phyloP scores from a whole-genome alignment of 2,888 invertebrate genomes.

The Epinotia bilunana region DNA sequence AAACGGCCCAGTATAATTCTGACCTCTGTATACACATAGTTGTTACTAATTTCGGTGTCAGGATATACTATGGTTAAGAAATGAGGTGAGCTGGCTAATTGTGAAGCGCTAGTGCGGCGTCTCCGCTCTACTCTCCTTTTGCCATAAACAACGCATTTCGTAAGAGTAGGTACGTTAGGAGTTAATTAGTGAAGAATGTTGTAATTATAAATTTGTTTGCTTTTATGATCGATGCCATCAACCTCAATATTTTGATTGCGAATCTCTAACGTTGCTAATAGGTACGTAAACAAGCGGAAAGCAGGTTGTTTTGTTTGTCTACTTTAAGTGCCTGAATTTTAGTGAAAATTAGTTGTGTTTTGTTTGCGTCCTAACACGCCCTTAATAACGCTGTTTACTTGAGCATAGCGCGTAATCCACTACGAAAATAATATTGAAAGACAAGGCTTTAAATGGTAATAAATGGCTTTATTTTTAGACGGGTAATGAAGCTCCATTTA shows the following conservation, averaged over 20 bases:
- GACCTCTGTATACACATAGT: neutral
- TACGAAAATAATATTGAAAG: neutral
- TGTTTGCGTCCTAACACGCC: neutral
- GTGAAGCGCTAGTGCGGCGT: constrained; percentile 15
- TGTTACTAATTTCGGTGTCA: neutral
- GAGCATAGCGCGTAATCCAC: neutral
- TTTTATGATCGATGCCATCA: constrained; percentile 2
- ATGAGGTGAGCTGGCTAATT: neutral
- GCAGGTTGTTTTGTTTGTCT: neutral
- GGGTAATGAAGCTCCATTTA: neutral
- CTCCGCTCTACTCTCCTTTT: constrained; percentile 43
- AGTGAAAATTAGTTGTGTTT: neutral
- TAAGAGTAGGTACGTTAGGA: constrained; percentile 8
- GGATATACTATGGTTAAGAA: neutral
- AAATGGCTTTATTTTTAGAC: constrained; percentile 6
- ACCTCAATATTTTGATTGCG: constrained; percentile 22
- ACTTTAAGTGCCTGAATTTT: neutral
- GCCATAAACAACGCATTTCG: constrained; percentile 22
- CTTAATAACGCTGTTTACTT: neutral
- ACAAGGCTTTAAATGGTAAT: neutral
- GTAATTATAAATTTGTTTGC: constrained; percentile 4
- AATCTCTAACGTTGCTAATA: neutral
- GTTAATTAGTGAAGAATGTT: constrained; percentile 4
- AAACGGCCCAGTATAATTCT: neutral
- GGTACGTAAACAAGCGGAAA: neutral